Evolutionary conservation across 2,797 vertebrate genomes (phyloP).

Genomic region (Coreius guichenoti): DNA sequence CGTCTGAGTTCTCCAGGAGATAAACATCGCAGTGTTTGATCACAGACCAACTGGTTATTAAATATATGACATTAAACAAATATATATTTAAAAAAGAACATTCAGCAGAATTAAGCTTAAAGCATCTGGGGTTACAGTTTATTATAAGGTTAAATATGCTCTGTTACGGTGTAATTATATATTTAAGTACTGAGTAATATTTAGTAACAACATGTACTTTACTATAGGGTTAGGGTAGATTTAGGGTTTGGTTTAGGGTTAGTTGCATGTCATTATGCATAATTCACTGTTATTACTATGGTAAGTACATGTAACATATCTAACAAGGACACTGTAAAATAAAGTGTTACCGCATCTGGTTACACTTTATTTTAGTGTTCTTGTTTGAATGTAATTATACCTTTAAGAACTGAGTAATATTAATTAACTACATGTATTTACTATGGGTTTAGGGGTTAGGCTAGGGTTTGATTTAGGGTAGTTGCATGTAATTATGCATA

Average conservation of each 20-base stretch:
- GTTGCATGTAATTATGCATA: background rate
- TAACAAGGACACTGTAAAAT: background rate
- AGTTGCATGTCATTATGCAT: background rate
- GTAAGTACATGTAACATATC: background rate
- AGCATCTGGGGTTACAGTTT: no score
- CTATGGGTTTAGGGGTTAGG: background rate
- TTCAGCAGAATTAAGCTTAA: background rate
- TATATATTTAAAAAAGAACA: background rate
- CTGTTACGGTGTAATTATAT: background rate
- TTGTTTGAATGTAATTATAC: no score
- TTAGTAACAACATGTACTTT: background rate
- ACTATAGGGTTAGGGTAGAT: background rate
- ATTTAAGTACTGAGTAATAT: background rate
- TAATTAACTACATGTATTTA: background rate
- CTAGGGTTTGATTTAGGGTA: background rate
- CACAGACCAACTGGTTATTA: background rate
- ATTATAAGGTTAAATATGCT: background rate
- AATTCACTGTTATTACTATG: background rate
- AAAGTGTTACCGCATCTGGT: background rate
- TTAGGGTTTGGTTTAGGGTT: no score
- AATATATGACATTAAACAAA: background rate
- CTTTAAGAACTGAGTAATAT: background rate
- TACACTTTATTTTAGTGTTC: no score
- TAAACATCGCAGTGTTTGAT: background rate
- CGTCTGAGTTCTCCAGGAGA: conserved; percentile 3